Evolutionary conservation across 2,888 invertebrate species (phyloP).

Genomic region (Erpobdella octoculata): DNA sequence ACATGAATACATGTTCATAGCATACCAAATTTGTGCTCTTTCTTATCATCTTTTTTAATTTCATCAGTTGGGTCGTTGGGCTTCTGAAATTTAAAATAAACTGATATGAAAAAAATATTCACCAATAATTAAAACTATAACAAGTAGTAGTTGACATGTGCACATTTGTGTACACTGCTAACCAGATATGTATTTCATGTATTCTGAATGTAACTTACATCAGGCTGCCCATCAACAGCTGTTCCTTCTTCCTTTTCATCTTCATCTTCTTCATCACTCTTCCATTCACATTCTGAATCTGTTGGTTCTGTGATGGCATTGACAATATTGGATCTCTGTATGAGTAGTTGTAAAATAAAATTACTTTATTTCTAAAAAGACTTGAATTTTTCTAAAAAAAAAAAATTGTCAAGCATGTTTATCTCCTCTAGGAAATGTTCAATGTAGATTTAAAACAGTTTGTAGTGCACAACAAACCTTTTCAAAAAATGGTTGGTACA

Average conservation of each 20-base stretch:
- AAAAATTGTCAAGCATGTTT: neutral
- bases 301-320: conserved; percentile 29
- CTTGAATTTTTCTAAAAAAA: neutral
- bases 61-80: no score
- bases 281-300: conserved; percentile 30
- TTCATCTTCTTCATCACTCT: conserved; percentile 30
- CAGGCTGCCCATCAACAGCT: conserved; percentile 19
- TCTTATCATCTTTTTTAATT: no score
- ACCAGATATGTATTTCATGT: no score
- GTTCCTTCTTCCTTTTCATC: conserved; percentile 26
- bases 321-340: conserved; percentile 26
- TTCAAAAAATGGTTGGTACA: conserved; percentile 24
- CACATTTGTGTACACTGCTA: no score
- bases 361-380: neutral
- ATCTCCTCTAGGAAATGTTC: neutral
- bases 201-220: no score
- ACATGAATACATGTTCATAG: no score
- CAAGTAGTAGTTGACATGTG: no score
- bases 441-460: neutral
- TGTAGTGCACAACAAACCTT: conserved; percentile 8
- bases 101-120: no score
- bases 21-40: no score
- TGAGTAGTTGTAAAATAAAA: neutral
- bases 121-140: no score
- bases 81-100: no score